Conservation (phyloP, 2,888 invertebrate genomes). For the Dryomyza anilis region DNA sequence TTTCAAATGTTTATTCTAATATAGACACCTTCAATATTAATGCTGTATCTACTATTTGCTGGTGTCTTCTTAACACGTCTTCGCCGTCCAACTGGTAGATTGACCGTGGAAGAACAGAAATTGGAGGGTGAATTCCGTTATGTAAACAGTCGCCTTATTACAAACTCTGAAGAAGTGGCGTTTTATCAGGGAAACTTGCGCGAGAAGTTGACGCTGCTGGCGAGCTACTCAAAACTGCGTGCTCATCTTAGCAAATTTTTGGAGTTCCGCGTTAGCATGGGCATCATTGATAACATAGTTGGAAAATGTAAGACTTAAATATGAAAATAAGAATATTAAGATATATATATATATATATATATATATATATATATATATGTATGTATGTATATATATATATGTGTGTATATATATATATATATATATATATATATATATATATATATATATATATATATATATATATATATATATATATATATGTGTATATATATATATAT, state of each 20-base stretch:
- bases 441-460: too few species aligned
- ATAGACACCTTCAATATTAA: conserved; percentile 86
- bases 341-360: too few species aligned
- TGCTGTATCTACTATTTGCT: conserved; percentile 84
- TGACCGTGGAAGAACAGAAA: conserved; percentile 94
- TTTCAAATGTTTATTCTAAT: neutral
- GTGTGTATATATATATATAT: too few species aligned
- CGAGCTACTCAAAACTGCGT: conserved; percentile 88
- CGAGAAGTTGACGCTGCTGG: conserved; percentile 84
- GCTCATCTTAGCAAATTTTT: conserved; percentile 84
- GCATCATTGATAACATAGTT: conserved; percentile 93
- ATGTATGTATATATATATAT: too few species aligned
- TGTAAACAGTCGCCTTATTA: conserved; percentile 94
- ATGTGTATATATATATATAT: too few species aligned
- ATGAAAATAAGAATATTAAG: neutral
- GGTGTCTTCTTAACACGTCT: conserved; percentile 86
- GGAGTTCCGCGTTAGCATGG: conserved; percentile 89
- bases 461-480: too few species aligned
- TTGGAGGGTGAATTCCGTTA: conserved; percentile 98
- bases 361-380: too few species aligned
- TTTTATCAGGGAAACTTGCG: conserved; percentile 81
- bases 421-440: too few species aligned
- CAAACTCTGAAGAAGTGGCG: conserved; percentile 88
- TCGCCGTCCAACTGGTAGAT: conserved; percentile 80
- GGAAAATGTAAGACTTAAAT: conserved; percentile 80